Conservation (phyloP, 1,140 invertebrate species). For the Cephus cinctus region DNA sequence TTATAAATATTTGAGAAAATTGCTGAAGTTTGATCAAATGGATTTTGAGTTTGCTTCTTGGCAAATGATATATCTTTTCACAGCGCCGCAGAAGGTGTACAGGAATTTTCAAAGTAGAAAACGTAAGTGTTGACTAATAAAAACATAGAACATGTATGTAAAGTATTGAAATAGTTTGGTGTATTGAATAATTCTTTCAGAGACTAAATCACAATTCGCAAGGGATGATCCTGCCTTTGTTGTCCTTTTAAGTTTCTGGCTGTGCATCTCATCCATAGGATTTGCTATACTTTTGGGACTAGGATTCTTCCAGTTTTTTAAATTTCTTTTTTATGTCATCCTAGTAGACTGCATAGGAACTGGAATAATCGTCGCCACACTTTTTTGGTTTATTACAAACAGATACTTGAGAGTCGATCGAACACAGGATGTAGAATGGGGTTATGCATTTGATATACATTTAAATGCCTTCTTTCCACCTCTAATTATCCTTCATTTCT, state of each 20-base stretch:
- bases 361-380: conserved; percentile 84
- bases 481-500: conserved; percentile 89
- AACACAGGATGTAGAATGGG: conserved; percentile 92
- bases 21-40: conserved; percentile 97
- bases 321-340: conserved; percentile 89
- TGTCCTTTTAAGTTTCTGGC: conserved; percentile 84
- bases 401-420: conserved; percentile 77
- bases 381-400: conserved; percentile 89
- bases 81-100: conserved; percentile 96
- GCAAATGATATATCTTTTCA: conserved; percentile 98
- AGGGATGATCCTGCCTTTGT: conserved; percentile 99
- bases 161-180: neutral
- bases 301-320: conserved; percentile 73
- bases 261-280: conserved; percentile 86
- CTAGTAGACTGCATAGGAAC: conserved; percentile 93
- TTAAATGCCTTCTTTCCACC: conserved; percentile 98
- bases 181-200: conserved; percentile 59
- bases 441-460: conserved; percentile 98
- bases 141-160: conserved; percentile 5
- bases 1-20: conserved; percentile 86
- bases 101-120: conserved; percentile 98
- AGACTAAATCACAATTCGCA: conserved; percentile 98
- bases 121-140: conserved; percentile 67
- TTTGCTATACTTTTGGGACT: conserved; percentile 83
- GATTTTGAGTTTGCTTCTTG: conserved; percentile 99